phyloP scores from a whole-genome alignment of 2,888 invertebrate species.

The Callyntrura sp. region DNA sequence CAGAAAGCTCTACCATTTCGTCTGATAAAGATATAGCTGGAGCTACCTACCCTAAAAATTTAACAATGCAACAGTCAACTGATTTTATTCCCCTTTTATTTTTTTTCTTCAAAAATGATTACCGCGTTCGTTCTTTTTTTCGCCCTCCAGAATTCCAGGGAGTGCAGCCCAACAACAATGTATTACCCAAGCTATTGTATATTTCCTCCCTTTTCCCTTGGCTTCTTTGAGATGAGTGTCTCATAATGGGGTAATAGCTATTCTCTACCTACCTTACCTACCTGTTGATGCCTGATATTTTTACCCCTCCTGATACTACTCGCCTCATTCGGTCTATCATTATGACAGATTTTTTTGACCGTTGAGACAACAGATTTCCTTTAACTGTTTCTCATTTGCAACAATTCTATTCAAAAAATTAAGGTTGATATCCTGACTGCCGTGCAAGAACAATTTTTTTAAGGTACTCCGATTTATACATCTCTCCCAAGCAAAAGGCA shows the following conservation, averaged over 20 bases:
- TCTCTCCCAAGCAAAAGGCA: too few species aligned
- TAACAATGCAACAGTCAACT: conserved; percentile 51
- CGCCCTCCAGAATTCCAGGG: conserved; percentile 55
- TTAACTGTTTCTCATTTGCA: conserved; percentile 12
- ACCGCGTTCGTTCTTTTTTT: conserved; percentile 35
- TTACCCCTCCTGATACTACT: neutral
- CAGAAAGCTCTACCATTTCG: conserved; percentile 26
- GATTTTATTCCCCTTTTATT: conserved; percentile 38
- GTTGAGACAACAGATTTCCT: conserved; percentile 50
- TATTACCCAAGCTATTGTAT: conserved; percentile 11
- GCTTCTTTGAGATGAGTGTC: neutral
- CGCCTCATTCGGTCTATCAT: conserved; percentile 11
- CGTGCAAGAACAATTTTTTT: neutral
- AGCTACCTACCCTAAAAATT: neutral
- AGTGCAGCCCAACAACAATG: neutral
- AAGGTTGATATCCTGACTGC: conserved; percentile 33
- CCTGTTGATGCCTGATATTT: neutral
- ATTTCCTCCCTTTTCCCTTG: neutral
- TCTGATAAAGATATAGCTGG: conserved; percentile 19
- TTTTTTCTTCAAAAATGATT: conserved; percentile 23
- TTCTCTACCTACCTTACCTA: conserved; percentile 11
- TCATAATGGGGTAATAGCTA: neutral
- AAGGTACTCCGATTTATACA: neutral
- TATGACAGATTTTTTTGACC: conserved; percentile 44
- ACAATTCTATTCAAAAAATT: neutral